phyloP scores from a whole-genome alignment of 1,140 invertebrate species.

The Muscidifurax raptorellus region DNA sequence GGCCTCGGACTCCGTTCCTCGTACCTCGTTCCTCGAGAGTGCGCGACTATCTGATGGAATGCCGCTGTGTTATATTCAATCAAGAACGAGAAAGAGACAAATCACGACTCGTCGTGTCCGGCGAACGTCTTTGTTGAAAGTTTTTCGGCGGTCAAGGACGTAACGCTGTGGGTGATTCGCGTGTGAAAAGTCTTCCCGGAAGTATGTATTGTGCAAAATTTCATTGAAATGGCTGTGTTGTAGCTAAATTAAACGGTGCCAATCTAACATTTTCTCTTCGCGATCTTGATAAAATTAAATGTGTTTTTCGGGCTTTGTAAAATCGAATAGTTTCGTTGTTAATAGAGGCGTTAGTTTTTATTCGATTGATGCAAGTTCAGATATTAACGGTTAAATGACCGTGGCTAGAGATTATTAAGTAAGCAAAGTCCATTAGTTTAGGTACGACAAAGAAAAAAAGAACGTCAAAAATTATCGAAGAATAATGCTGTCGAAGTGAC shows the following conservation, averaged over 20 bases:
- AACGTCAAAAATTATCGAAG: not conserved
- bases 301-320: not conserved
- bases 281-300: not conserved
- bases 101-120: not conserved
- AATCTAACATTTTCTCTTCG: not conserved
- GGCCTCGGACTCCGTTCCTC: not conserved
- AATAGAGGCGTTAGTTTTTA: not conserved
- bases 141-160: not conserved
- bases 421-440: not conserved
- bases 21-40: not conserved
- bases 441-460: not conserved
- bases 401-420: not conserved
- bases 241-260: not conserved
- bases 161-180: not conserved
- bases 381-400: not conserved
- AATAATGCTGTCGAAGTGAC: too few relatives aligned
- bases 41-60: too few relatives aligned
- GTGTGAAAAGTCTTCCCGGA: not conserved
- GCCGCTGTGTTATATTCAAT: not conserved
- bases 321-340: not conserved
- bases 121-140: not conserved
- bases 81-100: not conserved
- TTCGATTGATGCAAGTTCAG: conserved; percentile 32
- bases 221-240: not conserved
- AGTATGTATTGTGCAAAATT: not conserved